phyloP scores from a whole-genome alignment of 2,888 invertebrate genomes.

The Hipparchia semele region DNA sequence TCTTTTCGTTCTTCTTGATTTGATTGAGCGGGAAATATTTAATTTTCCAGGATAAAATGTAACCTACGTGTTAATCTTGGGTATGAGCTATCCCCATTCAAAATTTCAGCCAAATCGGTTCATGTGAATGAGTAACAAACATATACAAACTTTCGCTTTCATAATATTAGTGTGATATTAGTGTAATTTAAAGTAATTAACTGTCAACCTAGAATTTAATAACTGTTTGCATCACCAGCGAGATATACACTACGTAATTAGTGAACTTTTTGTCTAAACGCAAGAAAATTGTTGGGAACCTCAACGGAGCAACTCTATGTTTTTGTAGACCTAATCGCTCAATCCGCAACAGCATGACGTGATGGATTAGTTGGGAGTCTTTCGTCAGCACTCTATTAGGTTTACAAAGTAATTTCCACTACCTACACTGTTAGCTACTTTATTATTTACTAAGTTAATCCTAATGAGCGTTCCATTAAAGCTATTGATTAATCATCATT shows the following conservation, averaged over 20 bases:
- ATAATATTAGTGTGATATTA: no score
- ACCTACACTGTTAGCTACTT: constrained; percentile 8
- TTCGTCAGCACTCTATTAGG: constrained; percentile 22
- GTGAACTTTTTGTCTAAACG: constrained; percentile 15
- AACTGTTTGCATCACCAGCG: not conserved
- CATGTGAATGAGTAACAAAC: no score
- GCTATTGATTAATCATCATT: not conserved
- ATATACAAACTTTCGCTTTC: no score
- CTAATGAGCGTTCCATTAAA: not conserved
- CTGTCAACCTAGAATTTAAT: no score
- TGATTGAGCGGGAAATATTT: no score
- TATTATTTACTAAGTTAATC: constrained; percentile 9
- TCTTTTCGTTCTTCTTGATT: no score
- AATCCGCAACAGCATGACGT: constrained; percentile 23
- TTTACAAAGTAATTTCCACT: constrained; percentile 21
- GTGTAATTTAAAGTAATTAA: no score
- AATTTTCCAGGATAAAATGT: no score
- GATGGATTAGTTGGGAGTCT: constrained; percentile 25
- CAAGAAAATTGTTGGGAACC: constrained; percentile 7
- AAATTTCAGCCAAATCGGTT: no score
- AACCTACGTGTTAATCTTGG: no score
- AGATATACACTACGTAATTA: constrained; percentile 9
- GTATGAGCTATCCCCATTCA: no score
- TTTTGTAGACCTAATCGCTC: constrained; percentile 27
- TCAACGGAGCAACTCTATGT: constrained; percentile 9